phyloP scores from a whole-genome alignment of 2,888 invertebrate genomes.

The Dione juno region DNA sequence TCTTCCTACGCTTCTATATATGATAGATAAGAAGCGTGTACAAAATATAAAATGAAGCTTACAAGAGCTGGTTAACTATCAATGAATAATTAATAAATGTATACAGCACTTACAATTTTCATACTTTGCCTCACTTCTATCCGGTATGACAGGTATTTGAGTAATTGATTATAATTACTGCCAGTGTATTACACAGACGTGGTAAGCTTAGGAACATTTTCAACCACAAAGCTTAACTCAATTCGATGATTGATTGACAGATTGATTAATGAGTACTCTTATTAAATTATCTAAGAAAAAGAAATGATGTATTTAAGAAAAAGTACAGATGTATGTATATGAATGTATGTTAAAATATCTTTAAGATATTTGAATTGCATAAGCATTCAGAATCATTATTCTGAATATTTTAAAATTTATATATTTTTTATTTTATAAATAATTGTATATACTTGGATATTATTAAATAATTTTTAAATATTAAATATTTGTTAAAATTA shows the following conservation, averaged over 20 bases:
- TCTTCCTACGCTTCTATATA: neutral
- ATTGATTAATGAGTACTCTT: conserved; percentile 11
- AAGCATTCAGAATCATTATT: too few relatives aligned
- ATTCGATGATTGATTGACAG: neutral
- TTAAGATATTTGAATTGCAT: too few relatives aligned
- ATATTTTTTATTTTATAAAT: too few relatives aligned
- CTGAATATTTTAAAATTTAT: too few relatives aligned
- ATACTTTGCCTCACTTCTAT: conserved; percentile 15
- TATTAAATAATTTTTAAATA: too few relatives aligned
- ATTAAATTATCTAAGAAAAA: neutral
- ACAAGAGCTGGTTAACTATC: neutral
- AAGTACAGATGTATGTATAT: too few relatives aligned
- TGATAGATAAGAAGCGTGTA: too few relatives aligned
- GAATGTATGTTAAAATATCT: too few relatives aligned
- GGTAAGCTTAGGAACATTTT: conserved; percentile 1
- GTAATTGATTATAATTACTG: conserved; percentile 24
- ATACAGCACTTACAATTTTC: conserved; percentile 7
- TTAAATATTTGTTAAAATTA: neutral
- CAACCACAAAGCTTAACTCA: neutral
- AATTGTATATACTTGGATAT: too few relatives aligned
- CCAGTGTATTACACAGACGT: neutral
- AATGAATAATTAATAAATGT: conserved; percentile 7
- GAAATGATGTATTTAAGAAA: neutral
- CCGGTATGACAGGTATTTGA: conserved; percentile 14
- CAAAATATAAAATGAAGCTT: neutral